Evolutionary conservation across 2,113 vertebrate species (phyloP).

Genomic region (Corythaixoides concolor): DNA sequence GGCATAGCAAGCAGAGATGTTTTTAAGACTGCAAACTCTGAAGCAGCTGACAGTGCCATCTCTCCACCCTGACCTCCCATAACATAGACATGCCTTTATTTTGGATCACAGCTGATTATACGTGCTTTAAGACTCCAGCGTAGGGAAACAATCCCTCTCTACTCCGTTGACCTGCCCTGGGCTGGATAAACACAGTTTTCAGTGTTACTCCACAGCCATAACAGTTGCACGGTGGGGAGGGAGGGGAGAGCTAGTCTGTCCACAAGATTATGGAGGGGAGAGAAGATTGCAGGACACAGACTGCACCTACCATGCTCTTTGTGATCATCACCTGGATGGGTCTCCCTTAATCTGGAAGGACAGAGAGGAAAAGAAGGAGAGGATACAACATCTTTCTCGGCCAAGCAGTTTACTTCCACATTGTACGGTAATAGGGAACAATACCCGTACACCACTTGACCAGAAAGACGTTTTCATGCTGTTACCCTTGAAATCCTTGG

Average conservation of each 20-base stretch:
- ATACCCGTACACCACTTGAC: conserved; percentile 31
- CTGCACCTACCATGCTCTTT: background rate
- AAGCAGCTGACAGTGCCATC: background rate
- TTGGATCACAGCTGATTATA: background rate
- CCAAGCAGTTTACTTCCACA: conserved; percentile 18
- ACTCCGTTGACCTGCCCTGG: background rate
- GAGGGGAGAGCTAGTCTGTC: background rate
- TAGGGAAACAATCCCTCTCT: background rate
- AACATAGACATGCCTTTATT: background rate
- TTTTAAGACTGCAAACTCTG: background rate
- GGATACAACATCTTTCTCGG: background rate
- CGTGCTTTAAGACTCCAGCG: background rate
- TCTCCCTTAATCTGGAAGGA: background rate
- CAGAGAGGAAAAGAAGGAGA: background rate
- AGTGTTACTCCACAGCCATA: background rate
- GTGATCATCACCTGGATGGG: background rate
- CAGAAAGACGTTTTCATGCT: conserved; percentile 68
- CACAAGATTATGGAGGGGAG: background rate
- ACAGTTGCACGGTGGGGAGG: background rate
- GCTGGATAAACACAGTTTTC: background rate
- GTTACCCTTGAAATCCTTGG: conserved; percentile 42
- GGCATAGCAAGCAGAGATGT: accelerated
- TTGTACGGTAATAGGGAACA: conserved; percentile 27
- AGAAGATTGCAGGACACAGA: background rate
- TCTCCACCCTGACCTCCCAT: background rate